phyloP scores from a whole-genome alignment of 2,113 vertebrate species.

The Mormyrus lacerda region DNA sequence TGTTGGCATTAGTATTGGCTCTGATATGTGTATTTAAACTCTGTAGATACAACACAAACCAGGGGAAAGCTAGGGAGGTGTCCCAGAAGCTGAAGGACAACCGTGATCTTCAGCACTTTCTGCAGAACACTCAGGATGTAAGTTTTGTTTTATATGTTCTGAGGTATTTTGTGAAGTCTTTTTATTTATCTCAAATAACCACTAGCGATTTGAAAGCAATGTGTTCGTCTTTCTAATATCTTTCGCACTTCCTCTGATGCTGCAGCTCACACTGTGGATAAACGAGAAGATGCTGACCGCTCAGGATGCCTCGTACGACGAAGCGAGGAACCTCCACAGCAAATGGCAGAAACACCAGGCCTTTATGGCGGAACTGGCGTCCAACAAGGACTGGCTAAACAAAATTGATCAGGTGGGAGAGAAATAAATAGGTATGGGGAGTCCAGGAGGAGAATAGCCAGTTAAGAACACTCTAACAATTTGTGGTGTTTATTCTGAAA shows the following conservation, averaged over 20 bases:
- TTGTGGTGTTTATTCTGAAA: background rate
- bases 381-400: constrained; percentile 81
- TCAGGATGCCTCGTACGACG: constrained; percentile 83
- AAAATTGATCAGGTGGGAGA: constrained; percentile 70
- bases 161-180: background rate
- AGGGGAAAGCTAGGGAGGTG: constrained; percentile 65
- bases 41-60: constrained; percentile 63
- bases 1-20: background rate
- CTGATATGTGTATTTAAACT: constrained; percentile 25
- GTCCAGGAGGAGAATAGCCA: background rate
- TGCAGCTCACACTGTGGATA: constrained; percentile 85
- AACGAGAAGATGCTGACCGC: constrained; percentile 94
- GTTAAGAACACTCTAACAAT: background rate
- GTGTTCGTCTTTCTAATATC: background rate
- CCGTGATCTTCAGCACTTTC: constrained; percentile 80
- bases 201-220: background rate
- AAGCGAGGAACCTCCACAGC: constrained; percentile 79
- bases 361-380: constrained; percentile 83
- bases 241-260: constrained; percentile 2
- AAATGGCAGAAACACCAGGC: constrained; percentile 94
- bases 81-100: constrained; percentile 73
- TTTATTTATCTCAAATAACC: background rate
- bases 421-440: background rate
- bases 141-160: constrained; percentile 34
- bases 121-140: constrained; percentile 91